Evolutionary conservation across 2,113 vertebrate species (phyloP).

Genomic region (Alligator mississippiensis): DNA sequence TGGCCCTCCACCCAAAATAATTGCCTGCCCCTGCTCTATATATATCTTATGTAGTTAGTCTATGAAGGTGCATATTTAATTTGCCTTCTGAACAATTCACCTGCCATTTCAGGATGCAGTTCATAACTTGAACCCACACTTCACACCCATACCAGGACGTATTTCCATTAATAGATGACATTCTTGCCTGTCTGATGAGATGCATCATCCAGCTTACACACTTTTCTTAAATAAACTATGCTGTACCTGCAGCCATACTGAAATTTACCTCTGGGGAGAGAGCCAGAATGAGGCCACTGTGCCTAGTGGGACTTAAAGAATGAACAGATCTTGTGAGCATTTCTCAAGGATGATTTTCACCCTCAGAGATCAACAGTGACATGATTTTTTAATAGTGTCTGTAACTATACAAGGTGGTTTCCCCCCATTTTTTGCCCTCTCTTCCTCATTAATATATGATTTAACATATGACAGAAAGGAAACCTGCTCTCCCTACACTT

Average conservation of each 20-base stretch:
- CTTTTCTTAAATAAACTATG: neutral
- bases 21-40: too few species aligned
- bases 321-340: neutral
- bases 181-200: neutral
- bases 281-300: neutral
- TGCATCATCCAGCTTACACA: neutral
- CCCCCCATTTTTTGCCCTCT: neutral
- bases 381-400: neutral
- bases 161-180: neutral
- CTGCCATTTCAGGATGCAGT: neutral
- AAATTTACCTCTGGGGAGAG: neutral
- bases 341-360: neutral
- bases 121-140: neutral
- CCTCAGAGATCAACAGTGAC: neutral
- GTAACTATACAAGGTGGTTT: neutral
- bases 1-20: too few species aligned
- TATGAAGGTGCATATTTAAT: too few species aligned
- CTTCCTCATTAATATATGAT: neutral
- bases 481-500: neutral
- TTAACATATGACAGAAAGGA: neutral
- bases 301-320: neutral
- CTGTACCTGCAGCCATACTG: neutral
- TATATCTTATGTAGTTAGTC: too few species aligned
- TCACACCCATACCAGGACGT: slow-evolving; percentile 3
- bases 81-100: neutral